Percentiles rank a stretch among this genome's conserved stretches.
Evolutionary conservation across 2,113 vertebrate genomes (phyloP).

Genomic region (Rhodinocichla rosea): DNA sequence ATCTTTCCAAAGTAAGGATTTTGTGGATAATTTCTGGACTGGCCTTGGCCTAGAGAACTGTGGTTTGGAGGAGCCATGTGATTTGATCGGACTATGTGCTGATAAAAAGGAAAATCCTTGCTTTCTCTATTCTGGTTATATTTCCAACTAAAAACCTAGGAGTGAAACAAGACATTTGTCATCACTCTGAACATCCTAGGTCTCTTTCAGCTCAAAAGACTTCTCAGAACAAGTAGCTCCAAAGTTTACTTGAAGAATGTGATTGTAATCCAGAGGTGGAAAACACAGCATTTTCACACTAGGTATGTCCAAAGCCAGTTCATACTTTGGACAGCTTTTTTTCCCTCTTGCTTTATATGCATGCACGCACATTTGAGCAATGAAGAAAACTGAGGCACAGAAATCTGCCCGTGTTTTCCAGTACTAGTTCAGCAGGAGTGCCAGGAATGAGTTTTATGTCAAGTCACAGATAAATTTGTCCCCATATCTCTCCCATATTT

Average conservation of each 20-base stretch:
- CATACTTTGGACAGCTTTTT: neutral
- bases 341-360: neutral
- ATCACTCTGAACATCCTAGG: neutral
- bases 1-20: neutral
- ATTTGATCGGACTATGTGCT: neutral
- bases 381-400: neutral
- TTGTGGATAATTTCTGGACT: neutral
- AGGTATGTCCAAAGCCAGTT: neutral
- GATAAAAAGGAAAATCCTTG: neutral
- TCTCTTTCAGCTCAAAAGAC: neutral
- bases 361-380: neutral
- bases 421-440: neutral
- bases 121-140: neutral
- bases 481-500: neutral
- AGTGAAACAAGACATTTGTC: neutral
- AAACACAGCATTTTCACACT: neutral
- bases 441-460: neutral
- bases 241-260: neutral
- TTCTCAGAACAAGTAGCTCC: neutral
- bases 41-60: neutral
- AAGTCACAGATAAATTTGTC: neutral
- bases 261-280: neutral
- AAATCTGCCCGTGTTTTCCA: neutral
- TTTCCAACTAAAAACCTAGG: neutral
- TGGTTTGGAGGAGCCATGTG: neutral